phyloP scores from a whole-genome alignment of 2,888 invertebrate species.

The Miltochrista miniata region DNA sequence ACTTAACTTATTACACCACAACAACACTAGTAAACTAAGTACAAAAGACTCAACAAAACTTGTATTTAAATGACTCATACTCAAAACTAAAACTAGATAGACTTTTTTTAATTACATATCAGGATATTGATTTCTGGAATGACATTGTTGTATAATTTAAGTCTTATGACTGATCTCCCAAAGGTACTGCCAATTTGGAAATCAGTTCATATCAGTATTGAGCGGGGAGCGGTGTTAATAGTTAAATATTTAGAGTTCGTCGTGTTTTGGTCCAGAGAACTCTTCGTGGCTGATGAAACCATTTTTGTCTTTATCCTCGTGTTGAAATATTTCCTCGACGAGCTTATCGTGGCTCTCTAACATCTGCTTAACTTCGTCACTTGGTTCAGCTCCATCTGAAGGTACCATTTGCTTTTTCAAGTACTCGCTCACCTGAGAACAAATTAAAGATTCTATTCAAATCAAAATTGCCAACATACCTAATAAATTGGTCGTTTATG shows the following conservation, averaged over 20 bases:
- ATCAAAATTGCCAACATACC: too few relatives aligned
- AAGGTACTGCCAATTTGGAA: slow-evolving; percentile 13
- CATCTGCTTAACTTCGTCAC: slow-evolving; percentile 92
- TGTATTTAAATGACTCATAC: slow-evolving; percentile 41
- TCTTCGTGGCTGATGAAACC: slow-evolving; percentile 98
- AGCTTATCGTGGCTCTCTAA: slow-evolving; percentile 95
- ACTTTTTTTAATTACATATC: slow-evolving; percentile 21
- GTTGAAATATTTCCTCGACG: slow-evolving; percentile 98
- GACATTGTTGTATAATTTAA: slow-evolving; percentile 14
- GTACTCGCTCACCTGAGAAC: slow-evolving; percentile 92
- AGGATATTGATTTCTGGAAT: slow-evolving; percentile 10
- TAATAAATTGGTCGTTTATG: too few relatives aligned
- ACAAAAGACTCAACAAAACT: slow-evolving; percentile 62
- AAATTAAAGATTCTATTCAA: neutral
- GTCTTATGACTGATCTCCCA: slow-evolving; percentile 21
- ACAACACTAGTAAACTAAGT: slow-evolving; percentile 66
- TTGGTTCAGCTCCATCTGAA: slow-evolving; percentile 88
- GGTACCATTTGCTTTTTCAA: slow-evolving; percentile 96
- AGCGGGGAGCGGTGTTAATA: slow-evolving; percentile 20
- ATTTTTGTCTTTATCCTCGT: slow-evolving; percentile 98
- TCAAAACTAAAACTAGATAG: slow-evolving; percentile 26
- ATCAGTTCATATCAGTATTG: slow-evolving; percentile 12
- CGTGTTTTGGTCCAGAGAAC: slow-evolving; percentile 98
- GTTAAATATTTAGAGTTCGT: slow-evolving; percentile 90
- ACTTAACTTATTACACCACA: slow-evolving; percentile 52